phyloP scores from a whole-genome alignment of 2,113 vertebrate genomes.

The Urocynchramus pylzowi region DNA sequence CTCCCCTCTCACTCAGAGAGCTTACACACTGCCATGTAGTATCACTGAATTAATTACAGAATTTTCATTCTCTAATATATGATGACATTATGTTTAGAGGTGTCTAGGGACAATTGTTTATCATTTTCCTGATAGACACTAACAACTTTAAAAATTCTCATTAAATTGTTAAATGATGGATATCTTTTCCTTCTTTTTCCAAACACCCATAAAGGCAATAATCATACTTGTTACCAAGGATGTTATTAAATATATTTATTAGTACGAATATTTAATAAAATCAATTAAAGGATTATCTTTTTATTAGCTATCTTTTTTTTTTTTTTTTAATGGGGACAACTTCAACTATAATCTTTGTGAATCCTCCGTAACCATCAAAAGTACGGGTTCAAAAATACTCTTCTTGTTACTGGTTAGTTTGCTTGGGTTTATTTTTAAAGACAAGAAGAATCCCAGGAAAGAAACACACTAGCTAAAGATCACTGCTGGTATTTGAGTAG shows the following conservation, averaged over 20 bases:
- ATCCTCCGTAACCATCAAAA: neutral
- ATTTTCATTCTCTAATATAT: constrained; percentile 1
- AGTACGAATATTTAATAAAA: neutral
- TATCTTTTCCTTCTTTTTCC: constrained; percentile 3
- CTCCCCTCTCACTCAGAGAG: constrained; percentile 11
- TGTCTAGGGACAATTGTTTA: constrained; percentile 11
- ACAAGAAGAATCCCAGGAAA: neutral
- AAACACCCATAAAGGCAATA: neutral
- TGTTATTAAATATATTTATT: constrained; percentile 34
- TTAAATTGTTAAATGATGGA: constrained; percentile 26
- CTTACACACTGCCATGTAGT: neutral
- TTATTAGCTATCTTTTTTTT: neutral
- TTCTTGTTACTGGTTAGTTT: neutral
- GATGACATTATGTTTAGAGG: constrained; percentile 23
- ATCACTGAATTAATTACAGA: constrained; percentile 46
- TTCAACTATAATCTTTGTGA: neutral
- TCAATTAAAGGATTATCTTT: neutral
- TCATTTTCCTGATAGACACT: constrained; percentile 46
- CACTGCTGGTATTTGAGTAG: constrained; percentile 12
- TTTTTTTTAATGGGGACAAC: neutral
- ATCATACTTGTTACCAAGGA: neutral
- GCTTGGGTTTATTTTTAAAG: constrained; percentile 23
- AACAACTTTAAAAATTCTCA: constrained; percentile 53
- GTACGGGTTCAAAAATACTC: neutral
- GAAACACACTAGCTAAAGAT: neutral